phyloP scores from a whole-genome alignment of 2,888 invertebrate species.

The Pristionchus entomophagus region DNA sequence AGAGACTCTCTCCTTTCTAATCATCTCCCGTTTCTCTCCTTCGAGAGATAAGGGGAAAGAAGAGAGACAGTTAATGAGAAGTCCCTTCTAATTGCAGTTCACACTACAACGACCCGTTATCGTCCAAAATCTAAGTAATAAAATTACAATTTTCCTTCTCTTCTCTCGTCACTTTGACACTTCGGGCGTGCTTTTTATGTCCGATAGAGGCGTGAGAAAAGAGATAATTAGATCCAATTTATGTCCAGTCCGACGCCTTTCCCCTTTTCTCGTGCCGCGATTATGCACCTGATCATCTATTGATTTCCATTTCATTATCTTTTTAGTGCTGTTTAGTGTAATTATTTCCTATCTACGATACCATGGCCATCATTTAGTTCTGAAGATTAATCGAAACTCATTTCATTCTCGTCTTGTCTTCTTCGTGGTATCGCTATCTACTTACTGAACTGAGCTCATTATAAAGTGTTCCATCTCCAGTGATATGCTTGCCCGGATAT shows the following conservation, averaged over 20 bases:
- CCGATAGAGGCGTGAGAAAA: slow-evolving; percentile 20
- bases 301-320: not conserved
- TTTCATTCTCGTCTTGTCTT: not conserved
- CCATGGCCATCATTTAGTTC: too few relatives aligned
- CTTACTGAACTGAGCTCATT: not conserved
- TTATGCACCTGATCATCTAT: not conserved
- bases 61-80: not conserved
- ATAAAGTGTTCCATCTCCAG: not conserved
- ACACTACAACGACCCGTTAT: slow-evolving; percentile 37
- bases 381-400: too few relatives aligned
- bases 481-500: not conserved
- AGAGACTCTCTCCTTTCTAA: not conserved
- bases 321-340: too few relatives aligned
- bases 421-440: not conserved
- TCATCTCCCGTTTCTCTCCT: not conserved
- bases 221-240: slow-evolving; percentile 35
- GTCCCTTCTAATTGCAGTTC: not conserved
- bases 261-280: slow-evolving; percentile 20
- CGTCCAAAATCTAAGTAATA: slow-evolving; percentile 16
- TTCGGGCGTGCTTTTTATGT: slow-evolving; percentile 17
- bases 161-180: slow-evolving; percentile 21
- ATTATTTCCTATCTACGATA: too few relatives aligned
- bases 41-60: not conserved
- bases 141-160: not conserved
- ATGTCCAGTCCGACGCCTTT: not conserved